Evolutionary conservation across 2,888 invertebrate genomes (phyloP).

Genomic region (Agriopis aurantiaria): DNA sequence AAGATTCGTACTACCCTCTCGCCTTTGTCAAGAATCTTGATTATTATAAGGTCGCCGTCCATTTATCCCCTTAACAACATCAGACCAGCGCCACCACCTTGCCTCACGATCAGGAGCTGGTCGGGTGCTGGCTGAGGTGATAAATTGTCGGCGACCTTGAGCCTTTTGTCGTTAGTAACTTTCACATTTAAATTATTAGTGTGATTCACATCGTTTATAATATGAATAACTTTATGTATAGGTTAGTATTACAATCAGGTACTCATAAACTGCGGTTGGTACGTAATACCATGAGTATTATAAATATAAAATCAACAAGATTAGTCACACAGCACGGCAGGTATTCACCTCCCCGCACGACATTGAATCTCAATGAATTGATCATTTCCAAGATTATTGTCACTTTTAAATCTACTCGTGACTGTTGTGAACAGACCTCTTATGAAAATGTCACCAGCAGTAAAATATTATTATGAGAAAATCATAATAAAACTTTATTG

Average conservation of each 20-base stretch:
- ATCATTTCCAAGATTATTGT: conserved; percentile 51
- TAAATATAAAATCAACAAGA: conserved; percentile 23
- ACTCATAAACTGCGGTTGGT: neutral
- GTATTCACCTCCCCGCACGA: conserved; percentile 40
- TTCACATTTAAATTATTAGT: neutral
- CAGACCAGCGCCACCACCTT: no score
- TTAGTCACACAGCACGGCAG: conserved; percentile 51
- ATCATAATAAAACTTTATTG: conserved; percentile 17
- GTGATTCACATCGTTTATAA: neutral
- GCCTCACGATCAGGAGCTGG: no score
- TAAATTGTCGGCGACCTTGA: neutral
- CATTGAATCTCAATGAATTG: conserved; percentile 58
- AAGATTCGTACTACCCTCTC: no score
- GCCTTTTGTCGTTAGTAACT: neutral
- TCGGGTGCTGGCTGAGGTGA: no score
- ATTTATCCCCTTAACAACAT: no score
- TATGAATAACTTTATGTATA: neutral
- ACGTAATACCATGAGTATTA: conserved; percentile 4
- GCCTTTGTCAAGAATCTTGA: no score
- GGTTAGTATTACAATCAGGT: neutral
- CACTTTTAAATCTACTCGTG: conserved; percentile 26
- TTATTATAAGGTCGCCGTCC: no score
- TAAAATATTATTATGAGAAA: neutral
- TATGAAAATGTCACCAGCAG: conserved; percentile 17
- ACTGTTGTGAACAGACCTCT: conserved; percentile 11